Evolutionary conservation across 2,797 vertebrate species (phyloP), one percentile per base, ranked within the genome.

Genomic region (Melanogrammus aeglefinus): DNA sequence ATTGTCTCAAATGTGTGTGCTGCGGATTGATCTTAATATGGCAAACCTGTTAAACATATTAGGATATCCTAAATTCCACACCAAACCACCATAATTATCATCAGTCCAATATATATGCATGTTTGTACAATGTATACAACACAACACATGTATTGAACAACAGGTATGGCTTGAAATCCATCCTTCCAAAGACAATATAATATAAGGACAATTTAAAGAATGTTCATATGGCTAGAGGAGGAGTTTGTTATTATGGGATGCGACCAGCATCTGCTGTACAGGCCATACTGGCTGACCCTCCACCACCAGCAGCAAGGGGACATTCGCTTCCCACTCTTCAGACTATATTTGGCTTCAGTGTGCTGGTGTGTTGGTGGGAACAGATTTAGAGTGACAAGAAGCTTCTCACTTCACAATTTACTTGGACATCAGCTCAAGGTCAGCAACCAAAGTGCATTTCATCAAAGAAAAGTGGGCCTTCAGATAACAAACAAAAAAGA

Each of bases 401-500:
- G 63, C 24, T 24, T 27, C 63, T 66, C 63, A 66, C 63, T 66
- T 13, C 63, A 66, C n/a, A 4, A 3, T 10, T 66, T 24, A 66
- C 63, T 2, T 63, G 24, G 21, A 66, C 24, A 27, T 27, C n/a
- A 27, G 7, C n/a, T 0, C n/a, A 66, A 66, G 57, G 57, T 63
- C 57, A 63, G 21, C 63, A 27, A 24, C 63, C 63, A 27, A 8
- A 63, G 63, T 27, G n/a, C 21, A 27, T 24, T 18, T 75, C 77
- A 77, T 75, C 29, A 69, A 75, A 79, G 47, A 4, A 5, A 75
- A 77, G 74, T 75, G 66, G 72, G 41, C 9, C 41, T 84, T 81
- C 63, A 2, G 63, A 27, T 27, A 66, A 27, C 24, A 27, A 27
- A 66, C n/a, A 66, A 27, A 21, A 51, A 4, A 75, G 75, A 51